Conservation (phyloP, 2,113 vertebrate genomes). For the Zapornia atra region DNA sequence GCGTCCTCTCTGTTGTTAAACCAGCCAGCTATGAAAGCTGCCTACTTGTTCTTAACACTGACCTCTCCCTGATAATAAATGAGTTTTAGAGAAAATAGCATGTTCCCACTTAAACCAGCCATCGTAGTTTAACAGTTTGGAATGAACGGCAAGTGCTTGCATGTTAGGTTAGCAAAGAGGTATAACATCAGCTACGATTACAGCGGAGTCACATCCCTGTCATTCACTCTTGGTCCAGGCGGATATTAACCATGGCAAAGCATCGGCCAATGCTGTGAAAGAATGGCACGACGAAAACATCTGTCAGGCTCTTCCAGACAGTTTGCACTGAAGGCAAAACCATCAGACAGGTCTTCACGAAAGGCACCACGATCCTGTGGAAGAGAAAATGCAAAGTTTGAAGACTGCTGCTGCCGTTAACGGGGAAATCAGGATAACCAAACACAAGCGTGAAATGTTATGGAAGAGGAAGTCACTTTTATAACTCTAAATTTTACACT, state of each 20-base stretch:
- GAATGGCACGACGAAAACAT: conserved; percentile 80
- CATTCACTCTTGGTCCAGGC: conserved; percentile 69
- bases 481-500: neutral
- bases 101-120: conserved; percentile 61
- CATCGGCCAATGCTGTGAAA: conserved; percentile 82
- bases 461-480: neutral
- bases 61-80: conserved; percentile 54
- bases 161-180: conserved; percentile 45
- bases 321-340: conserved; percentile 82
- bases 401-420: neutral
- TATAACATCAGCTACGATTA: conserved; percentile 37
- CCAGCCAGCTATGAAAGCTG: conserved; percentile 22
- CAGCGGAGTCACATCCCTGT: neutral
- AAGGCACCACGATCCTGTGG: conserved; percentile 89
- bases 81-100: conserved; percentile 22
- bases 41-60: conserved; percentile 7
- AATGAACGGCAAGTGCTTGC: conserved; percentile 57
- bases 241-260: conserved; percentile 81
- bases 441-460: neutral
- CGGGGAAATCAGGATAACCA: neutral
- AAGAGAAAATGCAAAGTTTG: neutral
- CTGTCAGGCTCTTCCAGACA: conserved; percentile 87
- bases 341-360: conserved; percentile 86
- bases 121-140: conserved; percentile 32
- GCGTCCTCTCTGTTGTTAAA: neutral